phyloP scores from a whole-genome alignment of 1,140 invertebrate genomes.

The Stratiolaelaps scimitus region DNA sequence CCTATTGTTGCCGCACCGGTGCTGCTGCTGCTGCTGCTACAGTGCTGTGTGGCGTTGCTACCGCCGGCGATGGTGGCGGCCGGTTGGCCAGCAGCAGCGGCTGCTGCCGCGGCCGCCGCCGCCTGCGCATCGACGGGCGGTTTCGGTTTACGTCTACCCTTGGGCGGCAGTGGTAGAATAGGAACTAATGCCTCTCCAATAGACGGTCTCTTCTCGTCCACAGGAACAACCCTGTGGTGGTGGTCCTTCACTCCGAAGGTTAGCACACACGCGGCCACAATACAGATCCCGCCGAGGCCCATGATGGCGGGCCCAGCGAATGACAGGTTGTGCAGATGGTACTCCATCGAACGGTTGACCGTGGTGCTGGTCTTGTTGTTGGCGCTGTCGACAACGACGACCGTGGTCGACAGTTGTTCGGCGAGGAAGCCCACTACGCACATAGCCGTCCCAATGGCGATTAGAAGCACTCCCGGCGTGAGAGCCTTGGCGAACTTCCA shows the following conservation, averaged over 20 bases:
- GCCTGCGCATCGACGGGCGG: background rate
- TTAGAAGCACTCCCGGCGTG: conserved; percentile 63
- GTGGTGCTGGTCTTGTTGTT: conserved; percentile 45
- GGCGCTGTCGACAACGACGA: conserved; percentile 62
- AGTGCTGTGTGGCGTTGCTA: no score
- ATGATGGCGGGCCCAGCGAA: conserved; percentile 83
- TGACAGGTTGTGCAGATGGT: conserved; percentile 70
- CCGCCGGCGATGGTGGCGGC: background rate
- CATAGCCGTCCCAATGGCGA: conserved; percentile 73
- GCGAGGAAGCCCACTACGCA: conserved; percentile 64
- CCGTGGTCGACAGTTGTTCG: conserved; percentile 61
- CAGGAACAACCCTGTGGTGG: conserved; percentile 67
- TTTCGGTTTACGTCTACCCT: conserved; percentile 28
- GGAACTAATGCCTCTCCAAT: conserved; percentile 28
- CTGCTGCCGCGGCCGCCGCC: background rate
- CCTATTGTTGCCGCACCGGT: background rate
- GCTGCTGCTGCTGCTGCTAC: background rate
- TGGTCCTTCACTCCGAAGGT: conserved; percentile 77
- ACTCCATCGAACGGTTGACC: conserved; percentile 29
- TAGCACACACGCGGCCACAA: conserved; percentile 86
- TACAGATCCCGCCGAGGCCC: conserved; percentile 81
- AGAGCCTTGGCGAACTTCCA: conserved; percentile 80
- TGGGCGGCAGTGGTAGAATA: conserved; percentile 24
- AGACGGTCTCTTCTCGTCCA: conserved; percentile 28
- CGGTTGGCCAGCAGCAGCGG: background rate